A percentile compares a stretch with the other conserved stretches of the same genome.
These are phyloP conservation scores for Pterois miles DNA, from an alignment of 2,797 vertebrate genomes.

Conservation along the genomic window DNA sequence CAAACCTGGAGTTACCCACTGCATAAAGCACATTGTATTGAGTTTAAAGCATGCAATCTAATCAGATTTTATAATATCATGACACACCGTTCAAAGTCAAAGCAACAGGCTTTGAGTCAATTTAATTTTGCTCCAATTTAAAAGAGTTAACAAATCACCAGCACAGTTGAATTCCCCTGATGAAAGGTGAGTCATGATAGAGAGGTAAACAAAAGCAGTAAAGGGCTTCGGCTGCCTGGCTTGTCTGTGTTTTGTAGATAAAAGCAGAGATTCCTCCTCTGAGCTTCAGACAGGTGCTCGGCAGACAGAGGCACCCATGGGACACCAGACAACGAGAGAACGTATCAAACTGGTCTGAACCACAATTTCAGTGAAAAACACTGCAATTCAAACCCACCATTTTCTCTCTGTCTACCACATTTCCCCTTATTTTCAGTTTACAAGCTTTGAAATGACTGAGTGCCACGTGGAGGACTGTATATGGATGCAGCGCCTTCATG, in stretches of 20 bases:
- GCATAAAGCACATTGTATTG: neutral
- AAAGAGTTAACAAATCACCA: constrained; percentile 45
- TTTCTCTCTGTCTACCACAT: neutral
- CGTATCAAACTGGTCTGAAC: constrained; percentile 12
- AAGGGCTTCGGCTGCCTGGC: constrained; percentile 22
- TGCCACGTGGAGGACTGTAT: neutral
- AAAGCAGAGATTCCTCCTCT: constrained; percentile 41
- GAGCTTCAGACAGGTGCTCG: constrained; percentile 53
- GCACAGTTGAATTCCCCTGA: constrained; percentile 14
- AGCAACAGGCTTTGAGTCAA: neutral
- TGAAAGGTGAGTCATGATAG: constrained; percentile 20
- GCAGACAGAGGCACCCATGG: constrained; percentile 35
- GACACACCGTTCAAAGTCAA: neutral
- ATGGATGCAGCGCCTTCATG: neutral
- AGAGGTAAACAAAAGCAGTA: constrained; percentile 47
- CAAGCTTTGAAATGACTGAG: constrained; percentile 24
- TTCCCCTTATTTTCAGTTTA: neutral
- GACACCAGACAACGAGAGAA: constrained; percentile 27
- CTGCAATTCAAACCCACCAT: neutral
- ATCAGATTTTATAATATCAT: neutral
- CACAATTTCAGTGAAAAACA: neutral
- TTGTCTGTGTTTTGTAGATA: constrained; percentile 44
- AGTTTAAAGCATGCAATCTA: neutral
- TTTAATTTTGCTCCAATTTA: constrained; percentile 27
- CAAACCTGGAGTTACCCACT: neutral